These are phyloP conservation scores for Procambarus clarkii DNA, from an alignment of 1,140 invertebrate species.

Conservation along the genomic window DNA sequence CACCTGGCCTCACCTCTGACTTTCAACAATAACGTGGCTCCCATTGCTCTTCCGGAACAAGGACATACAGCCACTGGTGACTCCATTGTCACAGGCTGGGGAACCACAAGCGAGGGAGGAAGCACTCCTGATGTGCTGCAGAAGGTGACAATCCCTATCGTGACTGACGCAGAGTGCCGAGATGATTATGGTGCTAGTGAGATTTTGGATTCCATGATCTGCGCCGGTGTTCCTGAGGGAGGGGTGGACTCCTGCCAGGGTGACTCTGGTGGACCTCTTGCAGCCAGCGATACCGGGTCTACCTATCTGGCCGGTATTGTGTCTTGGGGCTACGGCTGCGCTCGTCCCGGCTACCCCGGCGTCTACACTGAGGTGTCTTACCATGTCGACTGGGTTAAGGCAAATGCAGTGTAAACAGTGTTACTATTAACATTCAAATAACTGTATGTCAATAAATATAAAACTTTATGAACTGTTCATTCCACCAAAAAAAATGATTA, in stretches of 20 bases:
- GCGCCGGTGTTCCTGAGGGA: conserved; percentile 64
- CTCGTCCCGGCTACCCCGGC: conserved; percentile 7
- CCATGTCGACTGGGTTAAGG: conserved; percentile 36
- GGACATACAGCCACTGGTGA: conserved; percentile 61
- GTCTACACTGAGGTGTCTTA: conserved; percentile 40
- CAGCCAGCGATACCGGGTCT: conserved; percentile 52
- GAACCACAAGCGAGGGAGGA: conserved; percentile 55
- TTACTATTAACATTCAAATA: too few relatives aligned
- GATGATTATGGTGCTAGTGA: conserved; percentile 71
- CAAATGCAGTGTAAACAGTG: background rate
- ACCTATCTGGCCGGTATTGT: conserved; percentile 53
- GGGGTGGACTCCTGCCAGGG: conserved; percentile 81
- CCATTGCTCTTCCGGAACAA: conserved; percentile 32
- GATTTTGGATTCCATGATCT: conserved; percentile 64
- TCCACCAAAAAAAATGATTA: too few relatives aligned
- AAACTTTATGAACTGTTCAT: too few relatives aligned
- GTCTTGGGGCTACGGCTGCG: conserved; percentile 52
- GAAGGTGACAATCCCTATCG: conserved; percentile 76
- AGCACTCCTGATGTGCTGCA: conserved; percentile 73
- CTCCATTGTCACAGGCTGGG: conserved; percentile 72
- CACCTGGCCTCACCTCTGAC: conserved; percentile 14
- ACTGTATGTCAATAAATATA: too few relatives aligned
- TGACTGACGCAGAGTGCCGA: conserved; percentile 73
- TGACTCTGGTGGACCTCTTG: conserved; percentile 73
- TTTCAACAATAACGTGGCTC: conserved; percentile 28